These are phyloP conservation scores for Acromyrmex heyeri DNA, from an alignment of 1,140 invertebrate genomes.

Conservation along the genomic window DNA sequence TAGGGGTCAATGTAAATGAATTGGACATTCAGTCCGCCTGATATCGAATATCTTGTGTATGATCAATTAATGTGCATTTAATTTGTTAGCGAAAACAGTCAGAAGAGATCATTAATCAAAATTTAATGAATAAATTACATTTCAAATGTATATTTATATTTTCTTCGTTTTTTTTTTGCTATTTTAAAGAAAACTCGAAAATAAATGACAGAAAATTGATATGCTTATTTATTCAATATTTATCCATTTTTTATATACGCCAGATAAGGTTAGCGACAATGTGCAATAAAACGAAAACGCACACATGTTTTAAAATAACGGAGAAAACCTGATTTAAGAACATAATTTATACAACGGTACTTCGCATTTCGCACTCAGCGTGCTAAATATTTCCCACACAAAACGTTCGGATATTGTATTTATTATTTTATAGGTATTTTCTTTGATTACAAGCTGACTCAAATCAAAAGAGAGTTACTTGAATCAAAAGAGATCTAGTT, in stretches of 20 bases:
- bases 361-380: background rate
- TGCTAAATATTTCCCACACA: background rate
- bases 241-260: too few relatives aligned
- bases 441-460: background rate
- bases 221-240: background rate
- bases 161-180: background rate
- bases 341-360: background rate
- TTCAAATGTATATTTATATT: background rate
- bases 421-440: background rate
- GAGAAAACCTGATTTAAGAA: slow-evolving; percentile 26
- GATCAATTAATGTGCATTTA: background rate
- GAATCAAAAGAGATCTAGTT: background rate
- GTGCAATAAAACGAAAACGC: slow-evolving; percentile 3
- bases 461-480: background rate
- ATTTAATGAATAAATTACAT: background rate
- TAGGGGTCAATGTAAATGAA: slow-evolving; percentile 8
- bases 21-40: background rate
- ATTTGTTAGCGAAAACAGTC: background rate
- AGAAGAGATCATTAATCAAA: background rate
- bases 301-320: background rate
- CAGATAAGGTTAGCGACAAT: background rate
- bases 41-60: background rate
- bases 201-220: background rate
- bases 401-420: background rate
- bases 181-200: background rate